These are phyloP conservation scores for Takifugu rubripes DNA, from an alignment of 2,797 vertebrate species.

Conservation along the genomic window DNA sequence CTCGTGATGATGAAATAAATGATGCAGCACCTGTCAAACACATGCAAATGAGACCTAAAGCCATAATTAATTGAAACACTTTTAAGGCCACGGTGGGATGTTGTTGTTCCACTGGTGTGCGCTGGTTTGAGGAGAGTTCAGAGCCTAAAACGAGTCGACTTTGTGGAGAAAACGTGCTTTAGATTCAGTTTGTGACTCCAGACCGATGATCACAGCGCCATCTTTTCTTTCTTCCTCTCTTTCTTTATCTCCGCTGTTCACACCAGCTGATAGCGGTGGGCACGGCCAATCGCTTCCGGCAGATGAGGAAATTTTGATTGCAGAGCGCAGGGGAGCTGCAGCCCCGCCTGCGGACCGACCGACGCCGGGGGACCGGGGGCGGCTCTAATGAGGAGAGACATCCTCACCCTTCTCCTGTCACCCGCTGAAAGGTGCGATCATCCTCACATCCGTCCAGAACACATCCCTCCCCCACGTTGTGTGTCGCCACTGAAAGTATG, in stretches of 20 bases:
- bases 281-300: slow-evolving; percentile 56
- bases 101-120: too few relatives aligned
- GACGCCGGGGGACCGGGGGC: slow-evolving; percentile 19
- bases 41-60: not conserved
- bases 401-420: slow-evolving; percentile 32
- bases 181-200: slow-evolving; percentile 47
- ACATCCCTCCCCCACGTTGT: not conserved
- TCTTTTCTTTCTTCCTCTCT: slow-evolving; percentile 10
- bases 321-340: slow-evolving; percentile 28
- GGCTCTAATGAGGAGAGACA: slow-evolving; percentile 50
- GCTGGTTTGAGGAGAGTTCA: too few relatives aligned
- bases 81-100: too few relatives aligned
- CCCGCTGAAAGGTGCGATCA: slow-evolving; percentile 29
- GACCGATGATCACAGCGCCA: slow-evolving; percentile 5
- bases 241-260: slow-evolving; percentile 57
- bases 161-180: slow-evolving; percentile 34
- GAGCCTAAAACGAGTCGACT: too few relatives aligned
- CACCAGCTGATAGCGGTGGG: slow-evolving; percentile 56
- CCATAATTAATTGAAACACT: not conserved
- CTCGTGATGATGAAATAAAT: not conserved
- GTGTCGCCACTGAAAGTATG: not conserved
- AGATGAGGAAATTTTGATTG: slow-evolving; percentile 46
- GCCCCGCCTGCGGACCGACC: slow-evolving; percentile 37
- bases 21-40: not conserved
- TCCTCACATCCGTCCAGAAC: slow-evolving; percentile 8